phyloP scores from a whole-genome alignment of 2,797 vertebrate genomes.

The Argyrosomus regius region DNA sequence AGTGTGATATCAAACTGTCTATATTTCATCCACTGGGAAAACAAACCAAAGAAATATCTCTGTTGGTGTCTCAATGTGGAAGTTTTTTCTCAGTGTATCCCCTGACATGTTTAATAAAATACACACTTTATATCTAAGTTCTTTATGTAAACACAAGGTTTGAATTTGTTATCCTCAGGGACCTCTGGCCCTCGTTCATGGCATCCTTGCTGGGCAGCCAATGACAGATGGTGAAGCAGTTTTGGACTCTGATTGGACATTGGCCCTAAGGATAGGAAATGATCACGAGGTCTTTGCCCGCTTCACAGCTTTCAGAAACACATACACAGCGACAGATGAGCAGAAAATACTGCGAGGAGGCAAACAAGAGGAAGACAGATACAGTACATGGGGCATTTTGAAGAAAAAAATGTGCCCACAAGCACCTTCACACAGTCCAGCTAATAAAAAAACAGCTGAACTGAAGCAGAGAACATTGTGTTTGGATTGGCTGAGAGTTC shows the following conservation, averaged over 20 bases:
- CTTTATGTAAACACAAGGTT: not conserved
- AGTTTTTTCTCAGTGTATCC: not conserved
- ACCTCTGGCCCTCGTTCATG: slow-evolving; percentile 4
- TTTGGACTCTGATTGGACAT: slow-evolving; percentile 61
- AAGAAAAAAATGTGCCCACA: not conserved
- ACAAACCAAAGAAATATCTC: not conserved
- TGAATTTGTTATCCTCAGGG: not conserved
- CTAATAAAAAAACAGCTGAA: slow-evolving; percentile 19
- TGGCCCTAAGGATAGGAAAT: slow-evolving; percentile 56
- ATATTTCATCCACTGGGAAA: not conserved
- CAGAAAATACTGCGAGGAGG: not conserved
- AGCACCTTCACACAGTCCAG: not conserved
- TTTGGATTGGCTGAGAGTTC: slow-evolving; percentile 12
- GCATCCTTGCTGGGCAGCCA: slow-evolving; percentile 54
- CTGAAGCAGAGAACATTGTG: slow-evolving; percentile 27
- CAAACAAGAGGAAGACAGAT: not conserved
- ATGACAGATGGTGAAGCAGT: slow-evolving; percentile 71
- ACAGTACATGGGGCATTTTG: not conserved
- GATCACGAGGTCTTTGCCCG: slow-evolving; percentile 25
- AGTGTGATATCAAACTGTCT: not conserved
- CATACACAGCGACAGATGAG: not conserved
- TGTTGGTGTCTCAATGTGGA: not conserved
- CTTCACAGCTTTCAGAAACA: slow-evolving; percentile 16
- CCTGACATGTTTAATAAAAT: not conserved
- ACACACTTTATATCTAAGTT: not conserved